Evolutionary conservation across 2,797 vertebrate species (phyloP), one percentile per base, ranked within the genome.

Genomic region (Pogonophryne albipinna): DNA sequence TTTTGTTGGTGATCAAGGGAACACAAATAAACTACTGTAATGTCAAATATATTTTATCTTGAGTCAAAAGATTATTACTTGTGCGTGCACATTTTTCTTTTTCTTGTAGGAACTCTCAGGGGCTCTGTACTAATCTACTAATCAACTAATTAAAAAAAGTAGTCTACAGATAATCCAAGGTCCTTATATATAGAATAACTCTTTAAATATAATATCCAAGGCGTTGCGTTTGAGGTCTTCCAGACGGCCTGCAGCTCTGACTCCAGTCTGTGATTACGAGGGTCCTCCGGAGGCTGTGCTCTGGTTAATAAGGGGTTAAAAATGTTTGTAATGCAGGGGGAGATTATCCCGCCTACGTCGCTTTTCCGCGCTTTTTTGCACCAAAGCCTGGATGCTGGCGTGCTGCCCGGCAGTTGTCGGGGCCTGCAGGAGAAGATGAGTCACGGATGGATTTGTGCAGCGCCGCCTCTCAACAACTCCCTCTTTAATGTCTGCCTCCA

Each of bases 381-480:
- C 53, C 42, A 75, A 88, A 86, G 75, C 76, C 73, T 27, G 57
- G 10, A 10, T 57, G 76, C 75, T 91, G 92, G 90, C 91, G 4
- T 13, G 66, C 76, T 55, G 84, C 88, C 88, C 77, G 8, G 78
- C 71, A 10, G 60, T 74, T 78, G 80, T 87, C 85, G 42, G 73
- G 34, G 76, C 85, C 84, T 78, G 57, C 52, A 70, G 87, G 63
- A 87, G 79, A 66, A 68, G 62, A 84, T 86, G 85, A 89, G 80
- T 91, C 87, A 81, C 64, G 19, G 79, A 85, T 87, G 61, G 85
- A 86, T 91, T 76, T 56, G 57, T 79, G 82, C 71, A 56, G 83
- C 64, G 4, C 71, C 58, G 71, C 82, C 81, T 88, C 71, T 80
- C 66, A 59, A 17, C 44, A 38, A 4, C 77, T 55, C 15, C 9